Conservation (phyloP, 2,113 vertebrate species). For the Neoarius graeffei region DNA sequence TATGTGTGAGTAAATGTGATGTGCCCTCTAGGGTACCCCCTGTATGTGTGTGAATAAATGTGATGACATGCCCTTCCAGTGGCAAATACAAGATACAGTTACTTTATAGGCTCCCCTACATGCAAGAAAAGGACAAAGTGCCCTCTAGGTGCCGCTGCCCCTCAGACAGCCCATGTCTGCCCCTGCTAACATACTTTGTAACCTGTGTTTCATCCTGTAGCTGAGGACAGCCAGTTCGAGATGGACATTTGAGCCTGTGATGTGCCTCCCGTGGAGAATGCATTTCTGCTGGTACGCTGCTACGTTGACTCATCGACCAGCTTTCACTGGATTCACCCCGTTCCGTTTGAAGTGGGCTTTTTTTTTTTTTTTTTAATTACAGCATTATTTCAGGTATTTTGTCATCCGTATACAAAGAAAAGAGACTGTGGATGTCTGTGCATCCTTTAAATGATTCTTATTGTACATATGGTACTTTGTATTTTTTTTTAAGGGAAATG, state of each 20-base stretch:
- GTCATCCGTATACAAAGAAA: conserved; percentile 17
- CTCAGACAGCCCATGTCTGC: neutral
- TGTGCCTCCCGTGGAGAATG: conserved; percentile 53
- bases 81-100: neutral
- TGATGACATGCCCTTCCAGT: neutral
- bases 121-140: neutral
- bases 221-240: conserved; percentile 56
- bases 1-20: too few species aligned
- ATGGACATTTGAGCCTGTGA: conserved; percentile 54
- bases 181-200: neutral
- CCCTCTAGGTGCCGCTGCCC: neutral
- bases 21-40: too few species aligned
- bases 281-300: conserved; percentile 37
- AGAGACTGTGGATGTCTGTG: conserved; percentile 20
- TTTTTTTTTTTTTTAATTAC: conserved; percentile 20
- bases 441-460: conserved; percentile 34
- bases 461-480: conserved; percentile 55
- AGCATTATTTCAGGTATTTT: conserved; percentile 38
- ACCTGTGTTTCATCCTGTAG: neutral
- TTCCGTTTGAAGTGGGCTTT: conserved; percentile 23
- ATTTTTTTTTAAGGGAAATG: conserved; percentile 30
- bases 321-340: conserved; percentile 26
- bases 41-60: too few species aligned
- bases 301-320: conserved; percentile 33
- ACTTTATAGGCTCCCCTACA: neutral